Percentiles rank a stretch among this genome's conserved stretches.
Conservation (phyloP, 2,113 vertebrate genomes). For the Tachysurus fulvidraco region DNA sequence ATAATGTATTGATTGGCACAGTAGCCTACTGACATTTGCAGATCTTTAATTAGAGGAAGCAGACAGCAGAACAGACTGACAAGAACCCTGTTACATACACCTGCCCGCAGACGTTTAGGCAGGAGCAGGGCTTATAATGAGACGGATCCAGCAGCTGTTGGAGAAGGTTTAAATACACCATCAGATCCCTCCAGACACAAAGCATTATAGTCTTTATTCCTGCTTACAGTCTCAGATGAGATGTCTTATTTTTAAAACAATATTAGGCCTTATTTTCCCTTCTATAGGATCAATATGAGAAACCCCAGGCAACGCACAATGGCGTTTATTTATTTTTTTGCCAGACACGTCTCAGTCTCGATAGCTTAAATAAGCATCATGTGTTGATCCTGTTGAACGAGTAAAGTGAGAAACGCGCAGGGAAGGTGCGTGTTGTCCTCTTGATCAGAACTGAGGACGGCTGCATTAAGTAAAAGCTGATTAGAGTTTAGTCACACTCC, state of each 20-base stretch:
- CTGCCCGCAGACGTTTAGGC: slow-evolving; percentile 24
- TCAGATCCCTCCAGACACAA: not conserved
- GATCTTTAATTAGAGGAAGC: slow-evolving; percentile 47
- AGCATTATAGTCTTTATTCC: not conserved
- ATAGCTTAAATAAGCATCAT: not conserved
- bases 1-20: slow-evolving; percentile 27
- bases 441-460: not conserved
- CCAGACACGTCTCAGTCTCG: not conserved
- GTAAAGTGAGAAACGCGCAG: not conserved
- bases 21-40: not conserved
- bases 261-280: slow-evolving; percentile 2
- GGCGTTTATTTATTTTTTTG: not conserved
- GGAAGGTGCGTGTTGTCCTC: not conserved
- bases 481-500: slow-evolving; percentile 6
- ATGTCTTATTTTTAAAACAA: slow-evolving; percentile 18
- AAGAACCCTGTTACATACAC: slow-evolving; percentile 32
- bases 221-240: not conserved
- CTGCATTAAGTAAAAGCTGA: slow-evolving; percentile 21
- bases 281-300: not conserved
- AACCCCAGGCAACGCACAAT: not conserved
- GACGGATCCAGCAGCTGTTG: slow-evolving; percentile 30
- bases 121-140: slow-evolving; percentile 33
- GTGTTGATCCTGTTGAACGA: not conserved
- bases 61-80: slow-evolving; percentile 36
- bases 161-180: slow-evolving; percentile 4